These are phyloP conservation scores for Hirudinaria manillensis DNA, from an alignment of 2,888 invertebrate genomes.

Conservation along the genomic window DNA sequence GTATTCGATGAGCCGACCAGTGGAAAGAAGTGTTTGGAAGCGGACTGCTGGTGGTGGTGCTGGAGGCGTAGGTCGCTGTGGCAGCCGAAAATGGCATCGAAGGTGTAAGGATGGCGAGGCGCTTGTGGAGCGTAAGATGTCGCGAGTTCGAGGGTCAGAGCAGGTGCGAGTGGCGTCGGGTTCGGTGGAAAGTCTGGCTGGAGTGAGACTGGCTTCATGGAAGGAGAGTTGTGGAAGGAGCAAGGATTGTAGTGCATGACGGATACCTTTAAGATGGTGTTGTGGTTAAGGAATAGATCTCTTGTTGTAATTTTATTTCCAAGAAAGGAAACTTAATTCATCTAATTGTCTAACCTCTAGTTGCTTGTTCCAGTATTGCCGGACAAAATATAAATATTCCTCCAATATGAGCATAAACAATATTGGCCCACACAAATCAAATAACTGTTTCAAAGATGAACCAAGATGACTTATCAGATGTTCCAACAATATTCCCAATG, in stretches of 20 bases:
- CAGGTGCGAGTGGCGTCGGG: background rate
- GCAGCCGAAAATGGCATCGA: background rate
- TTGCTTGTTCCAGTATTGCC: no score
- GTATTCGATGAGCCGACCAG: constrained; percentile 3
- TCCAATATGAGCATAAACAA: no score
- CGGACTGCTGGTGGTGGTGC: background rate
- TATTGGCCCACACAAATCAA: no score
- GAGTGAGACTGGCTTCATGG: background rate
- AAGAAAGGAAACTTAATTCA: no score
- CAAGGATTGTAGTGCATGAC: constrained; percentile 4
- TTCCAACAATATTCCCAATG: no score
- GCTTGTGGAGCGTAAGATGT: background rate
- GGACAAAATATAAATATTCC: no score
- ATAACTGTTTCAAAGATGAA: no score
- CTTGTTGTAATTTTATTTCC: no score
- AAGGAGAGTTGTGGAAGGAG: background rate
- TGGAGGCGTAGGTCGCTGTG: background rate
- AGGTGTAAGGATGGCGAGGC: background rate
- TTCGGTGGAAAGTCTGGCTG: background rate
- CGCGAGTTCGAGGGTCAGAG: background rate
- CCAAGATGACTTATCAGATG: no score
- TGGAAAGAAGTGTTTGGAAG: background rate
- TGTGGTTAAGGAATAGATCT: no score
- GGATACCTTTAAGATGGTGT: no score
- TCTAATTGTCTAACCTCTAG: no score